Evolutionary conservation across 2,797 vertebrate species (phyloP), one percentile per base, ranked within the genome.

Genomic region (Ctenosaura bakeri): DNA sequence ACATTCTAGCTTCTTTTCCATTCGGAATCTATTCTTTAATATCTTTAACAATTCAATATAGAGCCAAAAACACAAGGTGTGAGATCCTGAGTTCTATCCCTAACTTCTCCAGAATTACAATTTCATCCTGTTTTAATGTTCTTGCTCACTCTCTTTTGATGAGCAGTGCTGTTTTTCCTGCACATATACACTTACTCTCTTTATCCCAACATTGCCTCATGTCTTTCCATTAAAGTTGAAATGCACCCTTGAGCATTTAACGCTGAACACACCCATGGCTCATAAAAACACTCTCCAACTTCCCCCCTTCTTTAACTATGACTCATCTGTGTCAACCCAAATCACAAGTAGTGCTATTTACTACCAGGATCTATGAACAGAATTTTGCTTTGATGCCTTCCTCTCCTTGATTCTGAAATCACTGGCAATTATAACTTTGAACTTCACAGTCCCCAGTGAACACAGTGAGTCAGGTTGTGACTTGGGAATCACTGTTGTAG

Each of bases 281-380:
- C 74, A 46, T 42, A 90, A 90, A 91, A 93, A 94, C 77, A 88
- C 54, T 91, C 96, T 91, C 86, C 91, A 91, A 78, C 91, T 12
- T 32, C 64, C 88, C 92, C 59, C n/a, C 73, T 32, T 29, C n/a
- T 88, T 73, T 24, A 56, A 1, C 88, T 89, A 64, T 90, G 93
- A 89, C 56, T 92, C 89, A 89, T 90, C 89, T 88, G 10, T 50
- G 88, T 71, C 26, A 78, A 91, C 26, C 73, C 29, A 84, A 71
- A 83, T 88, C 62, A 56, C 24, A 78, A 29, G 8, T 56, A 59
- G 56, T 87, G 71, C 54, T 62, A 69, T 90, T 90, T 87, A 78
- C 59, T 83, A 87, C 59, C 35, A 87, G 12, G 59, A 77, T 69
- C 38, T 74, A 54, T 10, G 54, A 83, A 77, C 16, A 1, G 66